A percentile compares a stretch with the other conserved stretches of the same genome.
phyloP scores from a whole-genome alignment of 2,797 vertebrate genomes.

The Cirrhinus mrigala region DNA sequence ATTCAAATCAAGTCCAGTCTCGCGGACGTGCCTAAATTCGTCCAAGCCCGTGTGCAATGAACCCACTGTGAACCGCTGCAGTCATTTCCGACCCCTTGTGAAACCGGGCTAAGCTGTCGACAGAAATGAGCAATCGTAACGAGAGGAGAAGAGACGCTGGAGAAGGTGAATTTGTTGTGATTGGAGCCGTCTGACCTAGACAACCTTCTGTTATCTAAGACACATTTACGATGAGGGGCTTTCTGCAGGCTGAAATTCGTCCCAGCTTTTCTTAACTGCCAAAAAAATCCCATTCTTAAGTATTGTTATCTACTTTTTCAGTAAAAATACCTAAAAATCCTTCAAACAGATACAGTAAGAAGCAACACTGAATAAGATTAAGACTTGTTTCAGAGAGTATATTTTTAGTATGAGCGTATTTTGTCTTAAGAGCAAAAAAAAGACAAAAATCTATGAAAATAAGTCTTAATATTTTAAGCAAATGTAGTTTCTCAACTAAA shows the following conservation, averaged over 20 bases:
- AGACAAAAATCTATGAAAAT: background rate
- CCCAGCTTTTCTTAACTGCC: background rate
- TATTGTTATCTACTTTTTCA: background rate
- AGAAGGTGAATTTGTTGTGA: conserved; percentile 14
- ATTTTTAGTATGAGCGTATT: too few species aligned
- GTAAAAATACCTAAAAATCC: background rate
- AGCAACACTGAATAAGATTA: too few species aligned
- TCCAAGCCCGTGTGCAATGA: conserved; percentile 39
- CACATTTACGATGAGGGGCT: conserved; percentile 11
- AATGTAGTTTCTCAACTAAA: background rate
- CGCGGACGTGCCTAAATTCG: conserved; percentile 10
- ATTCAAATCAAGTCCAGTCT: conserved; percentile 58
- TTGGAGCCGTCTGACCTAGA: conserved; percentile 28
- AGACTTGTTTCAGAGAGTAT: too few species aligned
- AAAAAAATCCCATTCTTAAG: background rate
- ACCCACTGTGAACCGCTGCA: conserved; percentile 46
- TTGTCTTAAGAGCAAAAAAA: too few species aligned
- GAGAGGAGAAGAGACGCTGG: conserved; percentile 22
- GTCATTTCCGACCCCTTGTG: conserved; percentile 22
- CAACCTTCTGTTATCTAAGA: conserved; percentile 6
- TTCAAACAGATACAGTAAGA: background rate
- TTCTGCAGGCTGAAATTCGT: background rate
- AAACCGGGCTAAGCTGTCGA: conserved; percentile 26
- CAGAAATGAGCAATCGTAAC: conserved; percentile 38
- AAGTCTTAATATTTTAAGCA: background rate